Evolutionary conservation across 2,797 vertebrate genomes (phyloP), one percentile per base, ranked within the genome.

Genomic region (Holocentrus rufus): DNA sequence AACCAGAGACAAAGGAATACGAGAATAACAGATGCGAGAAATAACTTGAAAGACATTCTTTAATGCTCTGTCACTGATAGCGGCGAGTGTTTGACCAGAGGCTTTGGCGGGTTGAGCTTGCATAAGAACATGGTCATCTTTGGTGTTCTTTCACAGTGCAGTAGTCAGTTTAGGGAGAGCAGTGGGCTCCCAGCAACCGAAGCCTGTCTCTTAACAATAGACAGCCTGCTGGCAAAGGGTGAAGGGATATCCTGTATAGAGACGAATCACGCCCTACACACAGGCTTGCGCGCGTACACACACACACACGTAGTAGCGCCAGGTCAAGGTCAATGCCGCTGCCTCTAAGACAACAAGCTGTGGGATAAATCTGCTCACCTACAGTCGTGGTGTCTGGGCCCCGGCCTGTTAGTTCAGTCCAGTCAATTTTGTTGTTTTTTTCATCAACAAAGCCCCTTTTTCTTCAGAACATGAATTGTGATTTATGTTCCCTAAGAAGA

Each of bases 231-330:
- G 90, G 86, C 86, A 83, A 72, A 78, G 88, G 85, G 91, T 85
- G 90, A 90, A 84, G 90, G 94, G 94, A 95, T 91, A 95, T 95
- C 94, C 94, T 95, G 94, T 93, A 93, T 92, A 89, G 89, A 91
- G 90, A 88, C 72, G 86, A 92, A 92, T 93, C 91, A 91, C 91
- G 71, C 90, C 91, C 90, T 76, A 74, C 73, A 53, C 74, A 84
- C 56, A 58, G 30, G 20, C 30, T 69, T 68, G 55, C 60, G 65
- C 68, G 67, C 76, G 50, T 47, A 73, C 79, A 57, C 55, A 66
- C 77, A 82, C 69, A 87, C 23, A 76, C 61, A 60, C 54, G 52
- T 54, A 81, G 81, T 76, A 79, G 84, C 72, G 74, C 55, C 81
- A 84, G 92, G 93, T 93, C 92, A 91, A 87, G 93, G 94, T 93